A percentile compares a stretch with the other conserved stretches of the same genome.
Conservation (phyloP, 2,888 invertebrate species). For the Watsonalla binaria region DNA sequence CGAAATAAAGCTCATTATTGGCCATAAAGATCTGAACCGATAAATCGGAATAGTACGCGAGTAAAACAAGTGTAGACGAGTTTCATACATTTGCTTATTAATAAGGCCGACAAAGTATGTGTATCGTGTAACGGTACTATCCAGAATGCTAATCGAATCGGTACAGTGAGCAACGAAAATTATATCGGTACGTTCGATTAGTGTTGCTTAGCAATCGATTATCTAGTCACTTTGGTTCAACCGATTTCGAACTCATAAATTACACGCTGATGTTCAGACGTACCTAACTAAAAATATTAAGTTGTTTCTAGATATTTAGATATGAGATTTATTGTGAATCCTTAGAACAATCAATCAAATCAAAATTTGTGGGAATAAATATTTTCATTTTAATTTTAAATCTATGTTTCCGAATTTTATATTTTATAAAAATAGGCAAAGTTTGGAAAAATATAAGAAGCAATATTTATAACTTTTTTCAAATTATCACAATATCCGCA, state of each 20-base stretch:
- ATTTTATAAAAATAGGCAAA: too few species aligned
- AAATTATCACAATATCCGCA: neutral
- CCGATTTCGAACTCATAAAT: neutral
- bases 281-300: too few species aligned
- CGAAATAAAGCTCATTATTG: neutral
- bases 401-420: too few species aligned
- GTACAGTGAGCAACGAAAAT: conserved; percentile 1
- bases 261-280: neutral
- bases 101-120: conserved; percentile 66
- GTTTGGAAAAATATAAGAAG: too few species aligned
- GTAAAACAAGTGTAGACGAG: conserved; percentile 31
- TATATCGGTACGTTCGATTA: neutral
- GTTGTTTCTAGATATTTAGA: too few species aligned
- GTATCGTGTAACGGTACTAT: conserved; percentile 55
- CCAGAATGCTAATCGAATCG: conserved; percentile 49
- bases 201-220: neutral
- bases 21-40: neutral
- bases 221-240: neutral
- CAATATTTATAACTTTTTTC: neutral
- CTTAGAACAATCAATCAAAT: too few species aligned
- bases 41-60: neutral
- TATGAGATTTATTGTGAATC: too few species aligned
- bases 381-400: too few species aligned
- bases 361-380: too few species aligned
- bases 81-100: conserved; percentile 67